Evolutionary conservation across 2,113 vertebrate species (phyloP).

Genomic region (Neodon shergylaensis): DNA sequence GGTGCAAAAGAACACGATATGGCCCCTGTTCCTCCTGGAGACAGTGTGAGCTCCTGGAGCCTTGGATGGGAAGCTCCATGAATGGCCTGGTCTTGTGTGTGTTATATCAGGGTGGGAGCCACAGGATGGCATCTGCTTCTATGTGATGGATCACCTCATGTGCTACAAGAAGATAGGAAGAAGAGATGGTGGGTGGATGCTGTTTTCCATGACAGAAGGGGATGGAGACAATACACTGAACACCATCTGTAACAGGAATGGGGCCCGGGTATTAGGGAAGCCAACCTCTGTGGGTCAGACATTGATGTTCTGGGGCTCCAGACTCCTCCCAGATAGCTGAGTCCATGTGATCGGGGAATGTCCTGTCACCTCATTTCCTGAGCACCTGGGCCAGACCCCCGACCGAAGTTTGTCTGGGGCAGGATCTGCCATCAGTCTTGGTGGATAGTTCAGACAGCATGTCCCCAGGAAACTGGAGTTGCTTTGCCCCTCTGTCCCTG

Average conservation of each 20-base stretch:
- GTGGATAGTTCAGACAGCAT: neutral
- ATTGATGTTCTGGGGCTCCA: fast-evolving
- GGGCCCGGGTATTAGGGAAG: fast-evolving
- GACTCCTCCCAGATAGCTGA: fast-evolving
- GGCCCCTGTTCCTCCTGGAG: fast-evolving
- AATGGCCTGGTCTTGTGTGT: neutral
- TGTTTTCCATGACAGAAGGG: too few species aligned
- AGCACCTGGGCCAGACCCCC: neutral
- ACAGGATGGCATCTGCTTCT: neutral
- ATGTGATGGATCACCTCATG: fast-evolving
- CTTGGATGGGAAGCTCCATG: too few species aligned
- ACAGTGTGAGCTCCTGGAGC: neutral
- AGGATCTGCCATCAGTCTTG: fast-evolving
- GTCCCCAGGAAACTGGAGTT: neutral
- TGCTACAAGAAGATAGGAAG: too few species aligned
- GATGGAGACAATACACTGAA: neutral
- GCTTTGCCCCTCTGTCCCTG: fast-evolving
- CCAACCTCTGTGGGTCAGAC: fast-evolving
- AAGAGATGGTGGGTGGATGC: too few species aligned
- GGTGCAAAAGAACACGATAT: neutral
- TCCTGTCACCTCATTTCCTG: neutral
- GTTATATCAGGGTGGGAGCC: too few species aligned
- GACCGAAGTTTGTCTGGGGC: fast-evolving
- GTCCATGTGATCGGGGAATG: fast-evolving
- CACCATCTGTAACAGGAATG: too few species aligned